Base-by-base conservation (phyloP, 2,113 vertebrate genomes). In the Plecotus auritus region DNA sequence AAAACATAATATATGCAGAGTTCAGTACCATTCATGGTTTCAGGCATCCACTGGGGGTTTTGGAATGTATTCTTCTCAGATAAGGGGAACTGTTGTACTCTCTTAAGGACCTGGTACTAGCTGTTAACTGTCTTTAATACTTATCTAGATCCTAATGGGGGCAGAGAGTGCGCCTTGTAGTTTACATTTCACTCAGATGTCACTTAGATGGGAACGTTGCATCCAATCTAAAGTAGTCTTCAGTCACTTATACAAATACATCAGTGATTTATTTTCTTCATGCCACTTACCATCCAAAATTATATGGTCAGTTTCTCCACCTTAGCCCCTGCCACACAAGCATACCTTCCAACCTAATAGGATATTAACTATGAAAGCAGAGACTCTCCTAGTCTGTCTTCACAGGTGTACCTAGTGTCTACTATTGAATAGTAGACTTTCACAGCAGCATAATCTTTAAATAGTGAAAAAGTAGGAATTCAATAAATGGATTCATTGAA, bases 381-480 rank as follows among this genome's bases (percentile, higher is more conserved):
- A 78, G 40, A 74, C 35, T 85, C 17, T 23, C 2, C 40, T 40
- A 18, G 26, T 51, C 18, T 94, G 70, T 70, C 30, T 91, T 95
- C 70, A 70, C 23, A 64, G 40, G 13, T 61, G 14, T 37, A 51
- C 17, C 17, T 42, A 74, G 40, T 91, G 66, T 8, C 66, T 56
- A 64, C 66, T 77, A 77, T 10, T 40, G 23, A 83, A 22, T 42
- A 94, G 59, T 13, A 70, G 54, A 56, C 20, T 56, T 56, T 56
- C 59, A 45, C 73, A 73, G 35, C 26, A 64, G 32, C 47, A 81
- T 93, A 95, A 78, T 69, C 37, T 93, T 90, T 90, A 92, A 85
- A 61, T 61, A 84, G 23, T 76, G 7, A 66, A 92, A 90, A 69
- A 77, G 69, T 77, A 77, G 78, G 80, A 86, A 88, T 82, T 95